These are phyloP conservation scores for Agriopis aurantiaria DNA, from an alignment of 2,888 invertebrate species.

Conservation along the genomic window DNA sequence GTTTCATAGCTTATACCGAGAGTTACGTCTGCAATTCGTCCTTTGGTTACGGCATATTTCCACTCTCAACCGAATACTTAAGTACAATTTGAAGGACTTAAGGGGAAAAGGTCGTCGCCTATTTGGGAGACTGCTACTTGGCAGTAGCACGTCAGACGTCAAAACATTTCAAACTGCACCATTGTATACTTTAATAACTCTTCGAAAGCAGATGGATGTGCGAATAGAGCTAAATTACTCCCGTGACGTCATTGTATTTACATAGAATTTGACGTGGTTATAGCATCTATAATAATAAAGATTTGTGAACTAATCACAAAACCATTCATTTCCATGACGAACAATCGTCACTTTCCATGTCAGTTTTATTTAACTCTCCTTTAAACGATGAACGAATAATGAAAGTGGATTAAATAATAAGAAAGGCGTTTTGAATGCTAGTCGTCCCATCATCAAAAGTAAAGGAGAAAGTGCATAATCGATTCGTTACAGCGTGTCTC, in stretches of 20 bases:
- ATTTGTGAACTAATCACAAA: background rate
- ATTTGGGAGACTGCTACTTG: no score
- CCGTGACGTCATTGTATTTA: no score
- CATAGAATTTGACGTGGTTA: no score
- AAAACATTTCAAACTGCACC: no score
- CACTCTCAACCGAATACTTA: background rate
- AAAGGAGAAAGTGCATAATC: slow-evolving; percentile 49
- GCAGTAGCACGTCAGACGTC: no score
- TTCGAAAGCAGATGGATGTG: no score
- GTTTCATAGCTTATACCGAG: slow-evolving; percentile 38
- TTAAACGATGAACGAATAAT: slow-evolving; percentile 40
- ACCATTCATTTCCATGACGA: background rate
- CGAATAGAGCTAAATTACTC: no score
- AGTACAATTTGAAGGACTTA: no score
- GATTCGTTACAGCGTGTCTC: slow-evolving; percentile 43
- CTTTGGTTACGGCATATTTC: slow-evolving; percentile 35
- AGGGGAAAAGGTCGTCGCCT: no score
- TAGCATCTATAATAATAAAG: no score
- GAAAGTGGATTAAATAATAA: slow-evolving; percentile 45
- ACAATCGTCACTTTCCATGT: slow-evolving; percentile 4
- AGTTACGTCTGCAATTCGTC: slow-evolving; percentile 38
- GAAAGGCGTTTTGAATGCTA: slow-evolving; percentile 46
- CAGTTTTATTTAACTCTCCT: slow-evolving; percentile 10
- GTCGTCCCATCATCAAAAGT: slow-evolving; percentile 46
- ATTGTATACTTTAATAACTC: no score